Evolutionary conservation across 37 sponge, comb jelly and placozoan species (phyloP), one percentile per base, ranked within the genome.

Genomic region (Cliona cf. orientalis): DNA sequence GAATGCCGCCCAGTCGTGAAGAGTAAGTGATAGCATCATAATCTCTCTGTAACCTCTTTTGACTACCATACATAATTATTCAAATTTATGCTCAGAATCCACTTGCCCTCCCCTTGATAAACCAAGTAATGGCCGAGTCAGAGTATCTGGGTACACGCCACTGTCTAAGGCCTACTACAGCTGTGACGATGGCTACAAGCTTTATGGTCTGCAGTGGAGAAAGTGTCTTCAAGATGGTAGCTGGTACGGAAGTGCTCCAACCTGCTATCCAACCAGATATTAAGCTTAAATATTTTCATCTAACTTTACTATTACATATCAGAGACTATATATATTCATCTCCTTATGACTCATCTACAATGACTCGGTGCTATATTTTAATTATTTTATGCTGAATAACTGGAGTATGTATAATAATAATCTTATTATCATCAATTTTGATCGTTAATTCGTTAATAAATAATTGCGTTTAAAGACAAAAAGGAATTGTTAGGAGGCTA

Each of bases 121-220:
- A 32, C 66, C 66, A 9, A 29, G 33, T 3, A n/a, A 65, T 5
- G 66, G 66, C 33, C 31, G 32, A 3, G 66, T 65, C 66, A 65
- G 34, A 34, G 31, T 33, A 31, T 21, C 19, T 6, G 66, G 32
- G 17, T n/a, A 29, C 19, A 36, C 19, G 31, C 32, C 33, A 1
- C 32, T 21, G 17, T n/a, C 32, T 21, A n/a, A 29, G 33, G 71
- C 71, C 22, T 42, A 39, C 42, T 69, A 69, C 45, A 22, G 25
- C 23, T 69, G 71, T 69, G 23, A 69, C 42, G n/a, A 42, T 29
- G 71, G 71, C 42, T 69, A 42, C 71, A 42, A 3, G 2, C 71
- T 39, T 3, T 11, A 22, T 69, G 71, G 71, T 29, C 22, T 1
- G 19, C 2, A 23, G 12, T 69, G 2, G 2, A 22, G 71, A 41